Evolutionary conservation across 2,113 vertebrate genomes (phyloP), one percentile per base, ranked within the genome.

Genomic region (Polypterus senegalus): DNA sequence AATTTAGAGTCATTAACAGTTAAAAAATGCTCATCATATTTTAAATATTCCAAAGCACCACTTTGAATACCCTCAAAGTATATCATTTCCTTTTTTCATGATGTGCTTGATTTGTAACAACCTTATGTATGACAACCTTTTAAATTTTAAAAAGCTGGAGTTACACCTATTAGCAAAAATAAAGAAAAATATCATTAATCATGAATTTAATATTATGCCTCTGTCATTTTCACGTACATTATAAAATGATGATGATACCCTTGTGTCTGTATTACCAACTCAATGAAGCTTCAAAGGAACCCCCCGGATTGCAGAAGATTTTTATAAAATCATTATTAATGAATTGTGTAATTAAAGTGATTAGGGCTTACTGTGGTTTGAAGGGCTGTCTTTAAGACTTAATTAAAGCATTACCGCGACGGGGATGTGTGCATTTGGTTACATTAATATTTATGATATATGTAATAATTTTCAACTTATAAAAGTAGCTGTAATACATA

Each of bases 11-110:
- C 78, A 81, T 85, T 89, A 78, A 74, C 67, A 67, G 73, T 71
- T 77, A 67, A 71, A 77, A 81, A 81, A 86, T 84, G 88, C 85
- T 94, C 93, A 96, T 95, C 91, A 92, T 89, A 86, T 82, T 86
- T 82, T 86, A 86, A 82, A 88, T 87, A 85, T 90, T 86, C 73
- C 55, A 81, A 67, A 79, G 82, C 87, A 81, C 87, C 81, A 85
- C 85, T 82, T 82, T 86, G 83, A 85, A 88, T 89, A 85, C 88
- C 83, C 75, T 72, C 79, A 63, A 76, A 86, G 88, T 81, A 82
- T 75, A 80, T 83, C 81, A 93, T 92, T 93, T 93, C 81, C 85
- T 92, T 89, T n/a, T 88, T 80, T 70, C 77, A 80, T 87, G 79
- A 78, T 76, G 75, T 71, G 63, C 71, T 78, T 71, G 76, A 77